Evolutionary conservation across 2,888 invertebrate genomes (phyloP).

Genomic region (Drosophila pullipes): DNA sequence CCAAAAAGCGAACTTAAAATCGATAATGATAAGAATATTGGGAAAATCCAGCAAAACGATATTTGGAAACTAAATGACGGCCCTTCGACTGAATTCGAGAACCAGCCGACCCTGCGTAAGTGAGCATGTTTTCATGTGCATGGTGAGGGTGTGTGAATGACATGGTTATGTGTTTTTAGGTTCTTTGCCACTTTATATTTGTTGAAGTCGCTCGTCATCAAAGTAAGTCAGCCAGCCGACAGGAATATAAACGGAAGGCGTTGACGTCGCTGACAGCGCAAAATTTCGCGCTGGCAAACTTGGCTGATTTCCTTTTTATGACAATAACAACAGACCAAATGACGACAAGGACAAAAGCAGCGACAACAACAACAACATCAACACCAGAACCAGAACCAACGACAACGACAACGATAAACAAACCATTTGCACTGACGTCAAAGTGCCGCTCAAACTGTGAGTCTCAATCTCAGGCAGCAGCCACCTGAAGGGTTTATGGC

Average conservation of each 20-base stretch:
- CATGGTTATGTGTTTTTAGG: neutral
- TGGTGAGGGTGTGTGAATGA: conserved; percentile 14
- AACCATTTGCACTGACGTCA: conserved; percentile 48
- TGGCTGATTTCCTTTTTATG: conserved; percentile 49
- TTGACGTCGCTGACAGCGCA: conserved; percentile 48
- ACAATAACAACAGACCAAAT: conserved; percentile 30
- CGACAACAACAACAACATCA: neutral
- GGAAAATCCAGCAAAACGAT: neutral
- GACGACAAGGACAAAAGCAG: conserved; percentile 10
- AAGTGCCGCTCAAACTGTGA: conserved; percentile 42
- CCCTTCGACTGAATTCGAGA: neutral
- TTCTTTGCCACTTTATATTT: conserved; percentile 42
- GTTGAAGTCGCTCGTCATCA: conserved; percentile 45
- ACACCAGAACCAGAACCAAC: neutral
- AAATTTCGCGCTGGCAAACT: conserved; percentile 49
- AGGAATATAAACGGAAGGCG: conserved; percentile 45
- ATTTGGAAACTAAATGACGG: neutral
- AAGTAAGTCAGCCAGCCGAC: conserved; percentile 35
- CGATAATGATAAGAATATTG: neutral
- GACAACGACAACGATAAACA: neutral
- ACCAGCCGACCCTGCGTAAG: conserved; percentile 14
- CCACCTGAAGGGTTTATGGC: conserved; percentile 16
- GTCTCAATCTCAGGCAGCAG: conserved; percentile 9
- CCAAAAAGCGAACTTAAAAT: neutral
- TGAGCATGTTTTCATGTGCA: neutral